These are phyloP conservation scores for Hozukius guyotensis DNA, from an alignment of 2,797 vertebrate genomes.

Conservation along the genomic window DNA sequence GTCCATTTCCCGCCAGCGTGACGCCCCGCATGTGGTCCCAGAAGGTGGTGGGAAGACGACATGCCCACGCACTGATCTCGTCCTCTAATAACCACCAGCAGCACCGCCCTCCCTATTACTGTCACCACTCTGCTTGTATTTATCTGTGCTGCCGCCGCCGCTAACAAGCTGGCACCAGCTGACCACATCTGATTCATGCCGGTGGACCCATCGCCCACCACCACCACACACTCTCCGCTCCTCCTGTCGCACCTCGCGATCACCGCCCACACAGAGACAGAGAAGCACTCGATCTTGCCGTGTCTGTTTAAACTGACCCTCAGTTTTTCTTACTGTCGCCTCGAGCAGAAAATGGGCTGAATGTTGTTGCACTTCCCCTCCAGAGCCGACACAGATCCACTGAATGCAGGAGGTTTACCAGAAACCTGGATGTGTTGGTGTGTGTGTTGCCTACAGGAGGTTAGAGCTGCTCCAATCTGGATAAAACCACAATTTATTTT, in stretches of 20 bases:
- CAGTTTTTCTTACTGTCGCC: neutral
- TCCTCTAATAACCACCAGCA: neutral
- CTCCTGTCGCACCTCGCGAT: neutral
- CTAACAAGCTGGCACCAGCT: neutral
- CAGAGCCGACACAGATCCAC: slow-evolving; percentile 1
- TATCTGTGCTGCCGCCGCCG: neutral
- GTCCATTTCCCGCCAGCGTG: slow-evolving; percentile 2
- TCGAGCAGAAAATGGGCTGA: neutral
- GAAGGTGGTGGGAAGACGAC: slow-evolving; percentile 21
- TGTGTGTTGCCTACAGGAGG: neutral
- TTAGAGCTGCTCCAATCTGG: neutral
- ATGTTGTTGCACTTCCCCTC: neutral
- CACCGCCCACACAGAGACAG: slow-evolving; percentile 24
- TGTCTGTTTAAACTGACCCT: slow-evolving; percentile 26
- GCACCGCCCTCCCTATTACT: neutral
- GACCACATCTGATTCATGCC: slow-evolving; percentile 16
- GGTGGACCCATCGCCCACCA: slow-evolving; percentile 11
- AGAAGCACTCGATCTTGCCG: neutral
- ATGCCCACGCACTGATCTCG: neutral
- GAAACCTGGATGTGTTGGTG: neutral
- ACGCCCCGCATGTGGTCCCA: slow-evolving; percentile 21
- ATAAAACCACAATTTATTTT: neutral
- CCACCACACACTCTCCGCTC: neutral
- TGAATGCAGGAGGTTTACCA: neutral
- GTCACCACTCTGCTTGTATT: neutral